A percentile compares a stretch with the other conserved stretches of the same genome.
Evolutionary conservation across 1,140 invertebrate genomes (phyloP).

Genomic region (Drosophila varians): DNA sequence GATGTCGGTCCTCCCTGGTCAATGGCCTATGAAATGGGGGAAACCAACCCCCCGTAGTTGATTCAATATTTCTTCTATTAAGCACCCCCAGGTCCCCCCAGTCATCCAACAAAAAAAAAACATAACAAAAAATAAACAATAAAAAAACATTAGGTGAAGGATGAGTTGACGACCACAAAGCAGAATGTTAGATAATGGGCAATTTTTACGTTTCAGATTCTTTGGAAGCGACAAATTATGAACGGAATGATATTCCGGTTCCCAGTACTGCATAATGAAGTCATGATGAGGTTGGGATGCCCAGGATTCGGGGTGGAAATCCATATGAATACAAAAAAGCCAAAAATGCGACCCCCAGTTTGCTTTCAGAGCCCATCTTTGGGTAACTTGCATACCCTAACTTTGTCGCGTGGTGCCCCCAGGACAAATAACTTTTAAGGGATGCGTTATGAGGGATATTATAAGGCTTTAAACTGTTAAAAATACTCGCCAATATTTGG

Average conservation of each 20-base stretch:
- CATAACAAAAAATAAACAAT: constrained; percentile 14
- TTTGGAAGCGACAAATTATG: constrained; percentile 67
- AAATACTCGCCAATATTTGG: no score
- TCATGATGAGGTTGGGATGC: constrained; percentile 14
- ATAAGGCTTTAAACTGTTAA: no score
- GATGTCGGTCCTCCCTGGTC: constrained; percentile 45
- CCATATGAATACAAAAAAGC: not conserved
- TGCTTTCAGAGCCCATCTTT: no score
- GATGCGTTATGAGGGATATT: no score
- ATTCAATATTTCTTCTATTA: constrained; percentile 77
- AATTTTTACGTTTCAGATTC: constrained; percentile 68
- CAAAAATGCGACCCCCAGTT: no score
- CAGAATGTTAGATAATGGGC: constrained; percentile 55
- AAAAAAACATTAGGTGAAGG: constrained; percentile 6
- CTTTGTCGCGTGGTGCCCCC: no score
- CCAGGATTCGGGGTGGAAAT: not conserved
- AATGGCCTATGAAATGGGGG: constrained; percentile 83
- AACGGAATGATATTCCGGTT: constrained; percentile 24
- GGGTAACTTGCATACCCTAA: no score
- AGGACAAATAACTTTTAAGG: no score
- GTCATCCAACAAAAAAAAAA: constrained; percentile 4
- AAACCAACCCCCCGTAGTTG: constrained; percentile 43
- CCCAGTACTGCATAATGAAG: constrained; percentile 31
- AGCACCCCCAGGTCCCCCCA: constrained; percentile 31
- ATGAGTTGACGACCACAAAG: constrained; percentile 16